Evolutionary conservation across 2,113 vertebrate species (phyloP).

Genomic region (Rhea pennata): DNA sequence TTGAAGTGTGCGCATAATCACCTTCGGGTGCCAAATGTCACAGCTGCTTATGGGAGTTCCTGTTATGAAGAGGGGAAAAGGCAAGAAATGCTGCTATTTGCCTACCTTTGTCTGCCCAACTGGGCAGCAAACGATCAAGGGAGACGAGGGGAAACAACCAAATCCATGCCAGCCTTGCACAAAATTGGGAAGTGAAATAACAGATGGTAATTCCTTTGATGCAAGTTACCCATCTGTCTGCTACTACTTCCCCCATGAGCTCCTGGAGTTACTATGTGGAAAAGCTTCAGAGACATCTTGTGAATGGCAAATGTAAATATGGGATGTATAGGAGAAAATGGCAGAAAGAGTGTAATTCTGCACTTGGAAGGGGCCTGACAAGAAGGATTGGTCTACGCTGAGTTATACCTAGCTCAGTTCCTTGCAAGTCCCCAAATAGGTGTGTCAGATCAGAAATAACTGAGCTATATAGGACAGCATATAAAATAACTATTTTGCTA

Average conservation of each 20-base stretch:
- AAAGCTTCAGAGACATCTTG: slow-evolving; percentile 16
- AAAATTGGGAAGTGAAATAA: not conserved
- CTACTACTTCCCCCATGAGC: not conserved
- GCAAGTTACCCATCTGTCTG: slow-evolving; percentile 63
- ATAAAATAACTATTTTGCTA: not conserved
- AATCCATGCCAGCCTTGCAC: not conserved
- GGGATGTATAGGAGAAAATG: not conserved
- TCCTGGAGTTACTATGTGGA: not conserved
- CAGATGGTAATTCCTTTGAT: slow-evolving; percentile 56
- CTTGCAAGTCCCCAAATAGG: not conserved
- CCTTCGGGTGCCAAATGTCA: not conserved
- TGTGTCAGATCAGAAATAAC: not conserved
- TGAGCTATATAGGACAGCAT: not conserved
- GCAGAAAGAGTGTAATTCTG: not conserved
- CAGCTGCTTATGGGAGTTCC: not conserved
- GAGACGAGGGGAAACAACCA: not conserved
- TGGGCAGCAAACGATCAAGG: slow-evolving; percentile 2
- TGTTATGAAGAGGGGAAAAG: not conserved
- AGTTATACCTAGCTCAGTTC: not conserved
- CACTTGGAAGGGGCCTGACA: not conserved
- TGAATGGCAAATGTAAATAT: slow-evolving; percentile 9
- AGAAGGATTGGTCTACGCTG: not conserved
- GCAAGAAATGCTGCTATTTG: not conserved
- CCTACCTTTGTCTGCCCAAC: not conserved
- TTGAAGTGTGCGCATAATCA: not conserved